Evolutionary conservation across 2,797 vertebrate genomes (phyloP).

Genomic region (Paramormyrops hopkinsi): DNA sequence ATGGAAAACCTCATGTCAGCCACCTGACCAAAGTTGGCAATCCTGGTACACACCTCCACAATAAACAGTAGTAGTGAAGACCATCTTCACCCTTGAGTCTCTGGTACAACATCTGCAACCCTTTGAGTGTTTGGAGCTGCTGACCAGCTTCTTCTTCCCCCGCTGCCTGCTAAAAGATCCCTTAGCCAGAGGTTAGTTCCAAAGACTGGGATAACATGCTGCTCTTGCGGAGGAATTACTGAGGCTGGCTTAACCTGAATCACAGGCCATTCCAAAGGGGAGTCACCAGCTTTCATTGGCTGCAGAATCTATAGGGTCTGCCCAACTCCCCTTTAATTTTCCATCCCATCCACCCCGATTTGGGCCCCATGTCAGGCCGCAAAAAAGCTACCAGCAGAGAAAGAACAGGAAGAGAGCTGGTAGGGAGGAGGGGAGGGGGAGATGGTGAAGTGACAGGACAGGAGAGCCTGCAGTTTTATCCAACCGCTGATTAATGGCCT

Average conservation of each 20-base stretch:
- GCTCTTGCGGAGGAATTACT: not conserved
- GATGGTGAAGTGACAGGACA: not conserved
- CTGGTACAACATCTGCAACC: not conserved
- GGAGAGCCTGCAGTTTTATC: not conserved
- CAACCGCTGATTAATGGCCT: not conserved
- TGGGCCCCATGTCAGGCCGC: not conserved
- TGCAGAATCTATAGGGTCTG: not conserved
- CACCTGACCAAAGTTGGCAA: not conserved
- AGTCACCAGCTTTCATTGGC: conserved; percentile 5
- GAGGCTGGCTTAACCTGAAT: not conserved
- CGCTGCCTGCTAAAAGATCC: not conserved
- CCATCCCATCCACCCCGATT: not conserved
- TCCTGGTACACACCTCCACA: not conserved
- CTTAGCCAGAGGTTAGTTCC: not conserved
- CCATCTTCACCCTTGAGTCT: not conserved
- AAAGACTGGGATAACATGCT: not conserved
- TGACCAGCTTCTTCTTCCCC: not conserved
- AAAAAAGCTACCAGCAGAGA: not conserved
- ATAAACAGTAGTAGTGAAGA: not conserved
- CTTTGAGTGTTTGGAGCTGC: not conserved
- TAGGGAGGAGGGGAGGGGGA: not conserved
- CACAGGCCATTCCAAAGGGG: not conserved
- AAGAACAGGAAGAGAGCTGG: not conserved
- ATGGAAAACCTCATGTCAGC: not conserved
- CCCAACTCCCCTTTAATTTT: not conserved